Evolutionary conservation across 1,140 invertebrate species (phyloP).

Genomic region (Wasmannia auropunctata): DNA sequence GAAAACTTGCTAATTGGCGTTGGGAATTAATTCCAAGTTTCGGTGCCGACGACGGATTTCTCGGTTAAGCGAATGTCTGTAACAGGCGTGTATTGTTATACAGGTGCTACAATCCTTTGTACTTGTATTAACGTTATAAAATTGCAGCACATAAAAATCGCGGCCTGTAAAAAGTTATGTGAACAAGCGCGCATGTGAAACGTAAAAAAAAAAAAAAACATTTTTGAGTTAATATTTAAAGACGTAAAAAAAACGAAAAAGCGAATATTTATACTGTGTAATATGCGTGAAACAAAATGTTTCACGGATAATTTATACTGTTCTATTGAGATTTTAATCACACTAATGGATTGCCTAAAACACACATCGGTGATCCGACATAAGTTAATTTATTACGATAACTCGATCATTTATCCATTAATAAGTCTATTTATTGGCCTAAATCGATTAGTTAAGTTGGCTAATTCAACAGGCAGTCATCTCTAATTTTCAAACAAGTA

Average conservation of each 20-base stretch:
- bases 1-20: slow-evolving; percentile 8
- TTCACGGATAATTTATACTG: background rate
- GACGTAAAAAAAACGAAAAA: background rate
- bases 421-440: background rate
- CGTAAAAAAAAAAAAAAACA: background rate
- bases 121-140: slow-evolving; percentile 1
- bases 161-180: background rate
- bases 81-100: background rate
- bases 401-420: background rate
- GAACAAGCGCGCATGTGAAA: background rate
- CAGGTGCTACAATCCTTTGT: background rate
- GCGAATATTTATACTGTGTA: background rate
- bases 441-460: background rate
- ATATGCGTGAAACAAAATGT: background rate
- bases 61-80: background rate
- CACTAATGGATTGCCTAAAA: background rate
- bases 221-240: background rate
- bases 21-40: slow-evolving; percentile 19
- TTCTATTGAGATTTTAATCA: background rate
- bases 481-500: slow-evolving; percentile 36
- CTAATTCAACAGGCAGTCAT: slow-evolving; percentile 4
- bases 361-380: background rate
- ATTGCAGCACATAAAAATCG: background rate
- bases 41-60: background rate
- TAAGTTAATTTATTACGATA: slow-evolving; percentile 30